Percentiles rank a stretch among this genome's conserved stretches.
These are phyloP conservation scores for Temnothorax longispinosus DNA, from an alignment of 1,140 invertebrate genomes.

Conservation along the genomic window DNA sequence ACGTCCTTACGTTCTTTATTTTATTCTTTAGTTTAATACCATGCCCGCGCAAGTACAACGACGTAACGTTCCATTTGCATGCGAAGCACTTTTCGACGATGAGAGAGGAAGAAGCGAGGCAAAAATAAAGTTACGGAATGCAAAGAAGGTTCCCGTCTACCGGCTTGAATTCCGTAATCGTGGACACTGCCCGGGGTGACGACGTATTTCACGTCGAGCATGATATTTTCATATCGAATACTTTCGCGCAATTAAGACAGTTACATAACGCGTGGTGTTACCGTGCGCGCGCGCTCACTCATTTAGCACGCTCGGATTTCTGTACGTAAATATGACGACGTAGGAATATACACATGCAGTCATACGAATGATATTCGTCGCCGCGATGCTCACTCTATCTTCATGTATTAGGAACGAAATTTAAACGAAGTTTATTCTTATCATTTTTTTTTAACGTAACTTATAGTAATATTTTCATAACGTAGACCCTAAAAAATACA, in stretches of 20 bases:
- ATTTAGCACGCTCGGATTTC: constrained; percentile 18
- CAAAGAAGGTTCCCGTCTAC: neutral
- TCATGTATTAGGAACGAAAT: neutral
- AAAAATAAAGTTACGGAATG: constrained; percentile 3
- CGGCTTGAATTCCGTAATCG: neutral
- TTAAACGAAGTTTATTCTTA: neutral
- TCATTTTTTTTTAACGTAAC: neutral
- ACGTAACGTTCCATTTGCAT: constrained; percentile 68
- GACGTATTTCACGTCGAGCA: constrained; percentile 6
- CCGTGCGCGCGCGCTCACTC: neutral
- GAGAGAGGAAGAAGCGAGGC: neutral
- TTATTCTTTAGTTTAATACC: constrained; percentile 42
- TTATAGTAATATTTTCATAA: neutral
- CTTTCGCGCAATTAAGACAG: constrained; percentile 54
- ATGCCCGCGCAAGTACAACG: too few species aligned
- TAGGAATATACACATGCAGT: constrained; percentile 6
- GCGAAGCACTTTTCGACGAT: constrained; percentile 51
- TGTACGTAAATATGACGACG: constrained; percentile 15
- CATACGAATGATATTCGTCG: neutral
- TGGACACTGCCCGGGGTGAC: neutral
- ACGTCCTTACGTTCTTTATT: constrained; percentile 52
- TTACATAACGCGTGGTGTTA: neutral
- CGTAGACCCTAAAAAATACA: neutral
- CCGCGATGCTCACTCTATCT: neutral
- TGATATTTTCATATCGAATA: constrained; percentile 24